Evolutionary conservation across 2,888 invertebrate species (phyloP).

Genomic region (Parochlus steinenii): DNA sequence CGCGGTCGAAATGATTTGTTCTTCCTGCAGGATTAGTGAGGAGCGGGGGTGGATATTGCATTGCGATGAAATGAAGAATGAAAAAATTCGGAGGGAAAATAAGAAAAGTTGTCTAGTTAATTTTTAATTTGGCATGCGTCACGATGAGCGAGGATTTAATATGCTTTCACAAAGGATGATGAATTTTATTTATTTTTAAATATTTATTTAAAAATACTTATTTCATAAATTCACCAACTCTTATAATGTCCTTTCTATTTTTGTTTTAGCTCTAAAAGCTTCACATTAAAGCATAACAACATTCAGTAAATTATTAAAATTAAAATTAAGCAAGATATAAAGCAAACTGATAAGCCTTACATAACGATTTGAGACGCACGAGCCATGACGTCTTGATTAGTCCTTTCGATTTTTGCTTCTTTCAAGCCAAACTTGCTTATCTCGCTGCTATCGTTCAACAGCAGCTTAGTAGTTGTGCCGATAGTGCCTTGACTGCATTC

Average conservation of each 20-base stretch:
- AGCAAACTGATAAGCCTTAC: conserved; percentile 40
- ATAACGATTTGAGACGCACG: conserved; percentile 75
- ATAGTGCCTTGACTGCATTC: conserved; percentile 17
- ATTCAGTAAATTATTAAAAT: conserved; percentile 22
- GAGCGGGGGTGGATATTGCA: too few species aligned
- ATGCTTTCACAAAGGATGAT: not conserved
- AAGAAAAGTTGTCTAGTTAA: too few species aligned
- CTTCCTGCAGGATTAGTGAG: conserved; percentile 45
- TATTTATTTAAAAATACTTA: too few species aligned
- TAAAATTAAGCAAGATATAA: conserved; percentile 28
- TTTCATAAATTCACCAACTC: conserved; percentile 4
- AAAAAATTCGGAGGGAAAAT: too few species aligned
- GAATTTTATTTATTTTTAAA: not conserved
- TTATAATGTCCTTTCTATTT: conserved; percentile 13
- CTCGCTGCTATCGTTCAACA: conserved; percentile 19
- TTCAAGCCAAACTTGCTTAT: conserved; percentile 17
- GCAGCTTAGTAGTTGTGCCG: conserved; percentile 18
- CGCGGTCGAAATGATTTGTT: conserved; percentile 84
- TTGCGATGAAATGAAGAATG: too few species aligned
- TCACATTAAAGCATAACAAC: conserved; percentile 17
- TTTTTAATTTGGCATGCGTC: too few species aligned
- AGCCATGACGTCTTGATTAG: conserved; percentile 55
- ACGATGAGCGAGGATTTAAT: too few species aligned
- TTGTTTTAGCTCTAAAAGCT: not conserved
- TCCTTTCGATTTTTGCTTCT: conserved; percentile 19